Percentiles rank a stretch among this genome's conserved stretches.
Evolutionary conservation across 2,888 invertebrate genomes (phyloP).

Genomic region (Lamellibrachia columna): DNA sequence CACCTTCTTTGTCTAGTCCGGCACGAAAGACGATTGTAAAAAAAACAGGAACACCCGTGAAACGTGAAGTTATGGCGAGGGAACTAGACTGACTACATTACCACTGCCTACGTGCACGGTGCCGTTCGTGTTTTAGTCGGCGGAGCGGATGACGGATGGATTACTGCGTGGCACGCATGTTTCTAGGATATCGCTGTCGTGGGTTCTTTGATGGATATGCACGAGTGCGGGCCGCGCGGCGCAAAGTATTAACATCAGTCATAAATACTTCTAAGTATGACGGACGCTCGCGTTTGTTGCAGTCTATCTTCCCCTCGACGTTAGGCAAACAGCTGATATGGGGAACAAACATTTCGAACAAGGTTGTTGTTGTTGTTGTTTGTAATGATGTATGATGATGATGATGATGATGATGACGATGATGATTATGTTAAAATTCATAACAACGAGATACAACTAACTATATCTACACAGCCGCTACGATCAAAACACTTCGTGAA

Average conservation of each 20-base stretch:
- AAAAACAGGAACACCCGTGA: neutral
- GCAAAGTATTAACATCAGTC: constrained; percentile 13
- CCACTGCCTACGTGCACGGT: neutral
- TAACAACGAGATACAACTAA: neutral
- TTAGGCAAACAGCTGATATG: neutral
- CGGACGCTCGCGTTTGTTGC: neutral
- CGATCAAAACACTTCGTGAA: neutral
- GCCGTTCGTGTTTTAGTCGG: neutral
- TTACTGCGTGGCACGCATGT: neutral
- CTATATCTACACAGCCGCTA: neutral
- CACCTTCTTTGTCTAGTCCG: neutral
- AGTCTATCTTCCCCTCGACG: neutral
- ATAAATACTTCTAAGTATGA: neutral
- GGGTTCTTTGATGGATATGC: neutral
- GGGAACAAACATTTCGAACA: neutral
- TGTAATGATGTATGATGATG: too few relatives aligned
- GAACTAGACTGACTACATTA: neutral
- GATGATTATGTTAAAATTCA: neutral
- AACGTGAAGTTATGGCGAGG: neutral
- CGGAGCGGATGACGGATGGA: neutral
- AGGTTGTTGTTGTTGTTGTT: too few relatives aligned
- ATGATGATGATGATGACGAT: neutral
- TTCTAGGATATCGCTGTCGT: constrained; percentile 3
- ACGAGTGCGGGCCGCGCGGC: neutral
- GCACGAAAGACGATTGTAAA: neutral